A percentile compares a stretch with the other conserved stretches of the same genome.
phyloP scores from a whole-genome alignment of 2,888 invertebrate genomes.

The Chalcis sispes region DNA sequence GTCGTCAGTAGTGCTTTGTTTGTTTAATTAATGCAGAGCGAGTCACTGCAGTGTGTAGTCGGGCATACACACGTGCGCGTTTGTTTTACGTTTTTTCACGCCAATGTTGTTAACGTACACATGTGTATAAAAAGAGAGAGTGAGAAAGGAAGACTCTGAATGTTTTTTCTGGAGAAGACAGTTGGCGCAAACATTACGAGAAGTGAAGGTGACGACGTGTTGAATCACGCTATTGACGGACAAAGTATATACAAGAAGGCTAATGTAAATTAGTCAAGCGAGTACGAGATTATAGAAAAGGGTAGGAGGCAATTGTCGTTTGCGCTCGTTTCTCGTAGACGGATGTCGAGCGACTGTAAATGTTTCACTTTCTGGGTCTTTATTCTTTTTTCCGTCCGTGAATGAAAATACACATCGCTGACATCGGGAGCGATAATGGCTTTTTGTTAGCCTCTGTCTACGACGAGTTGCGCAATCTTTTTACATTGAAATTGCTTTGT shows the following conservation, averaged over 20 bases:
- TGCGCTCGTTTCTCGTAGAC: too few species aligned
- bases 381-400: not conserved
- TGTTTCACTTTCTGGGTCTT: not conserved
- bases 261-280: conserved; percentile 23
- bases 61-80: conserved; percentile 17
- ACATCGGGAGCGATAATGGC: conserved; percentile 20
- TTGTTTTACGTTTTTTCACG: conserved; percentile 37
- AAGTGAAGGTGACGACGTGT: conserved; percentile 14
- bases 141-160: too few species aligned
- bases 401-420: conserved; percentile 25
- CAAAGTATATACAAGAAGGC: conserved; percentile 26
- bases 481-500: not conserved
- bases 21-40: conserved; percentile 29
- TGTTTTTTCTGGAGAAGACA: too few species aligned
- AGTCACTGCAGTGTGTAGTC: not conserved
- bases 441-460: not conserved
- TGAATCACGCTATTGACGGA: conserved; percentile 34
- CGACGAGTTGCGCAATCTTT: conserved; percentile 7
- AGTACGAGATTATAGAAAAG: conserved; percentile 5
- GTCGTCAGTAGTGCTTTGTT: conserved; percentile 6
- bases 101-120: too few species aligned
- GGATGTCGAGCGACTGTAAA: not conserved
- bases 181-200: conserved; percentile 6
- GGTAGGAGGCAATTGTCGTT: not conserved
- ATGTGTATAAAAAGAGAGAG: not conserved